These are phyloP conservation scores for Phaethon lepturus DNA, from an alignment of 2,113 vertebrate genomes.

Conservation along the genomic window DNA sequence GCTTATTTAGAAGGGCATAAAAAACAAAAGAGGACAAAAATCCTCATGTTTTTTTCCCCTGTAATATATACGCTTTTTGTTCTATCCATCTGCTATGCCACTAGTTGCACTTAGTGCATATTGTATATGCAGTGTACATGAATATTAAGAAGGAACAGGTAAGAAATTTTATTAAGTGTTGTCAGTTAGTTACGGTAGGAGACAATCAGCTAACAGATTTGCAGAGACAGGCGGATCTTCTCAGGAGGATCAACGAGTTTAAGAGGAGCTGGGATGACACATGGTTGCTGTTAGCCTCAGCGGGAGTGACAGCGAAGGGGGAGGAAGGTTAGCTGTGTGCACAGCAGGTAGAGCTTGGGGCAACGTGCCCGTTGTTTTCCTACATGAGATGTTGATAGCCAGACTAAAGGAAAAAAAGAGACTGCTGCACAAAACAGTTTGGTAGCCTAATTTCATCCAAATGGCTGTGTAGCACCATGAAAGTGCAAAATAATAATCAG, in stretches of 20 bases:
- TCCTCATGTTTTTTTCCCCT: rapidly evolving
- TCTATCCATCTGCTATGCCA: background rate
- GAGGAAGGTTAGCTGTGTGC: background rate
- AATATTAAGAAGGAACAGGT: constrained; percentile 11
- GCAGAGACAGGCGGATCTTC: background rate
- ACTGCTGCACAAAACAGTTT: background rate
- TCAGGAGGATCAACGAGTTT: constrained; percentile 6
- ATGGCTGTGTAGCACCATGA: background rate
- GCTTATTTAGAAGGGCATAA: background rate
- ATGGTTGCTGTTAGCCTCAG: constrained; percentile 29
- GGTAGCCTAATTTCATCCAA: background rate
- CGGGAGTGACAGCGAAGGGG: constrained; percentile 8
- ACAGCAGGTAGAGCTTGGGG: constrained; percentile 35
- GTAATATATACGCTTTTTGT: background rate
- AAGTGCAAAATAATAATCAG: background rate
- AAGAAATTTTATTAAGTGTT: background rate
- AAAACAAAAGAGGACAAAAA: background rate
- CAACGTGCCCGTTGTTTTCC: background rate
- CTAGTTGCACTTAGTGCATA: background rate
- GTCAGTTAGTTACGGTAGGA: constrained; percentile 14
- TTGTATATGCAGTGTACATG: background rate
- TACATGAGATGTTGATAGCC: background rate
- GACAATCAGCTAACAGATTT: constrained; percentile 42
- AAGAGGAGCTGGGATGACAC: constrained; percentile 35
- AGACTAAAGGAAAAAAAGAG: background rate